Evolutionary conservation across 2,888 invertebrate genomes (phyloP).

Genomic region (Ectobius pallidus): DNA sequence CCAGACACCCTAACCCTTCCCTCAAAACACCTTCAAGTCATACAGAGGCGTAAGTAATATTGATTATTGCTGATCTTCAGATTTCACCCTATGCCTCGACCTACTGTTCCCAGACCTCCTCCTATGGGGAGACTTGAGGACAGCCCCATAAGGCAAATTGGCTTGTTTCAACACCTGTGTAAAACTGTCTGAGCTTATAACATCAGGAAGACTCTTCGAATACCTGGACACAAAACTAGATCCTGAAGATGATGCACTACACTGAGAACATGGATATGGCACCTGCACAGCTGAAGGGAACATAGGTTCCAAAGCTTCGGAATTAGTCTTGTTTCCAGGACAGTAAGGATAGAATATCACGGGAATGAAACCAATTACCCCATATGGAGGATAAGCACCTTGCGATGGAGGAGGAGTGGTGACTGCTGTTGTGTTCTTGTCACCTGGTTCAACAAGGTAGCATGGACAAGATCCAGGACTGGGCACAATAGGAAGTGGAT

Average conservation of each 20-base stretch:
- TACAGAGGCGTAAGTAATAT: not conserved
- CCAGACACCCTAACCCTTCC: slow-evolving; percentile 15
- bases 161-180: slow-evolving; percentile 48
- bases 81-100: not conserved
- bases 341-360: slow-evolving; percentile 74
- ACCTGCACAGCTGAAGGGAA: slow-evolving; percentile 67
- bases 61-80: not conserved
- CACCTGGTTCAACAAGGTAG: slow-evolving; percentile 63
- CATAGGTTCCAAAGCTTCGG: slow-evolving; percentile 56
- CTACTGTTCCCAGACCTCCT: slow-evolving; percentile 36
- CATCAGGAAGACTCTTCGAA: slow-evolving; percentile 8
- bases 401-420: slow-evolving; percentile 46
- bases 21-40: no score
- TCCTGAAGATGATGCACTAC: slow-evolving; percentile 49
- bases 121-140: slow-evolving; percentile 47
- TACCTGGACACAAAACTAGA: not conserved
- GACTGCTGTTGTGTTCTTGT: slow-evolving; percentile 48
- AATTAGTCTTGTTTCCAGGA: slow-evolving; percentile 58
- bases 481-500: slow-evolving; percentile 65
- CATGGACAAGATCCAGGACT: slow-evolving; percentile 68
- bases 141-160: slow-evolving; percentile 44
- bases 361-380: slow-evolving; percentile 71
- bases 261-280: slow-evolving; percentile 66
- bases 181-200: slow-evolving; percentile 45
- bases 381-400: slow-evolving; percentile 55